phyloP scores from a whole-genome alignment of 2,888 invertebrate genomes.

The Tryphoninae sp. region DNA sequence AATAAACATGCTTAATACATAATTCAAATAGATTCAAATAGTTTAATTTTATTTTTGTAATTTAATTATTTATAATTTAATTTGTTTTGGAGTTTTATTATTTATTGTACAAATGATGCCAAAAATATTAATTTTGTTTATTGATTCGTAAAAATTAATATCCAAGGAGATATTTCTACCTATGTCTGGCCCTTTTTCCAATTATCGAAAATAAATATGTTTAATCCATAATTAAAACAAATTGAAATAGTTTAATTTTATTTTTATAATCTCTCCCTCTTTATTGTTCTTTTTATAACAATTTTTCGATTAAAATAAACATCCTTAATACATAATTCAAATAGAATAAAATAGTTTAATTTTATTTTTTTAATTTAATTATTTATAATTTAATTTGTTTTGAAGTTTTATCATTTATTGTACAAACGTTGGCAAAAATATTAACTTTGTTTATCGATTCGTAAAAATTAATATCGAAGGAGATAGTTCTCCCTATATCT shows the following conservation, averaged over 20 bases:
- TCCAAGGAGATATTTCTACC: slow-evolving; percentile 42
- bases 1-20: background rate
- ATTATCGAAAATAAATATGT: too few species aligned
- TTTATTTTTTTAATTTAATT: too few species aligned
- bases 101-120: background rate
- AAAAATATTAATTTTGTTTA: slow-evolving; percentile 8
- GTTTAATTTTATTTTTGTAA: too few species aligned
- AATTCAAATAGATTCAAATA: background rate
- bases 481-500: slow-evolving; percentile 20
- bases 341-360: too few species aligned
- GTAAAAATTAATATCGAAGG: slow-evolving; percentile 24
- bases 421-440: background rate
- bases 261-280: background rate
- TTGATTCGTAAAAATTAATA: slow-evolving; percentile 19
- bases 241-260: too few species aligned
- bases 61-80: too few species aligned
- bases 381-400: too few species aligned
- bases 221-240: background rate
- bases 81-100: too few species aligned
- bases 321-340: background rate
- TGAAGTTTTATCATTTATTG: background rate
- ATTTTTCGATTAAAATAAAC: background rate
- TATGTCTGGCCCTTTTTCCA: too few species aligned
- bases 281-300: background rate
- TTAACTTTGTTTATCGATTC: background rate